Evolutionary conservation across 1,140 invertebrate species (phyloP).

Genomic region (Phenacoccus solenopsis): DNA sequence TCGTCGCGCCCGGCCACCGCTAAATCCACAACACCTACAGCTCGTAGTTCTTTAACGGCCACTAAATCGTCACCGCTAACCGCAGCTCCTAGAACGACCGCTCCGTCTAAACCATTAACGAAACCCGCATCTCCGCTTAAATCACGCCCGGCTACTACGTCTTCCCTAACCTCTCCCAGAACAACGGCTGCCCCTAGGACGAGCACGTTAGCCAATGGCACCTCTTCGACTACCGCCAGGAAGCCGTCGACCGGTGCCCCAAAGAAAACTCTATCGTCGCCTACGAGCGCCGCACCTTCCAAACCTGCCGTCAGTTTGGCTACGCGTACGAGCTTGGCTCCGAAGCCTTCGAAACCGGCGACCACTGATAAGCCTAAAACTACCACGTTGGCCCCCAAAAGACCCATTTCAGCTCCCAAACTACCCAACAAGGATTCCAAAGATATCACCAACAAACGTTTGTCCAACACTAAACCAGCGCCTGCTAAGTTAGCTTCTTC

Average conservation of each 20-base stretch:
- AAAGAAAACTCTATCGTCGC: neutral
- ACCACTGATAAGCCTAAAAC: neutral
- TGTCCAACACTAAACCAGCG: neutral
- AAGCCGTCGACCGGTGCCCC: neutral
- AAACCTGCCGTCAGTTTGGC: neutral
- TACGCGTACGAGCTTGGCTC: neutral
- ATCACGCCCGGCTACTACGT: too few relatives aligned
- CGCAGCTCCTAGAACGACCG: neutral
- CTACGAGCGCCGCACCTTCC: neutral
- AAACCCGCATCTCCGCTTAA: too few relatives aligned
- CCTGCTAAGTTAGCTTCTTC: neutral
- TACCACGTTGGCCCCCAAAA: neutral
- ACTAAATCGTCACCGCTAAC: too few relatives aligned
- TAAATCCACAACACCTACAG: neutral
- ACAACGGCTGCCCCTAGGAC: neutral
- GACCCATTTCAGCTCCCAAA: neutral
- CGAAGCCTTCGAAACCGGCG: neutral
- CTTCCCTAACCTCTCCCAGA: neutral
- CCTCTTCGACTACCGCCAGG: neutral
- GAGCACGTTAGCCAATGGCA: neutral
- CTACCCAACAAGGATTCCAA: neutral
- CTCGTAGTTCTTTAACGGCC: neutral
- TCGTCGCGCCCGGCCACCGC: neutral
- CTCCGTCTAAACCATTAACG: too few relatives aligned
- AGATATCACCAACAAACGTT: conserved; percentile 2